Evolutionary conservation across 2,797 vertebrate species (phyloP).

Genomic region (Sciurus carolinensis): DNA sequence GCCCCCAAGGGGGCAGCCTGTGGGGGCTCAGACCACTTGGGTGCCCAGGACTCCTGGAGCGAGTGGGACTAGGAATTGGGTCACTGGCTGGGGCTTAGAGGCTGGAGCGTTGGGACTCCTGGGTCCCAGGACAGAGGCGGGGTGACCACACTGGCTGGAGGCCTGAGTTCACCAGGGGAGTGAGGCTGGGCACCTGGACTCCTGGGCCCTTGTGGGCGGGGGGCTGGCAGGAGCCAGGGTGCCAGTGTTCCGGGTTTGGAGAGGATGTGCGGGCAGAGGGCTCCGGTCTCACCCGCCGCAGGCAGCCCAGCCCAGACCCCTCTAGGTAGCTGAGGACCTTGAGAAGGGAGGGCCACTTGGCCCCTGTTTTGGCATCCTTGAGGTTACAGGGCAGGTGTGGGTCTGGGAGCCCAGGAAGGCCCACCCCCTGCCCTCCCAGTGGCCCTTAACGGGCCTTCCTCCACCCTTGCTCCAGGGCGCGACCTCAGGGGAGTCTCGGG

Average conservation of each 20-base stretch:
- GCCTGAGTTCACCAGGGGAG: not conserved
- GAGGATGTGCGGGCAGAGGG: too few relatives aligned
- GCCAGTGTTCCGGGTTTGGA: not conserved
- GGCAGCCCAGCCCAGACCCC: not conserved
- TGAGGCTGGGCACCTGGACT: not conserved
- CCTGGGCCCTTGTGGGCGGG: not conserved
- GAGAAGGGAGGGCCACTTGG: not conserved
- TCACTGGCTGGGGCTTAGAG: not conserved
- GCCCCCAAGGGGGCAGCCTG: not conserved
- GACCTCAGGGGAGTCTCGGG: not conserved
- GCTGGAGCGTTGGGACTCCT: not conserved
- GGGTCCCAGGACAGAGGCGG: not conserved
- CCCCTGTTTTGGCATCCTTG: not conserved
- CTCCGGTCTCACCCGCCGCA: too few relatives aligned
- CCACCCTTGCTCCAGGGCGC: not conserved
- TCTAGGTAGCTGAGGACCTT: not conserved
- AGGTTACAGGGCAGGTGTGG: rapidly evolving
- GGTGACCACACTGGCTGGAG: not conserved
- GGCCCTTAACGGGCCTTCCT: not conserved
- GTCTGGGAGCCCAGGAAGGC: not conserved
- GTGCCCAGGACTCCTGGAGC: not conserved
- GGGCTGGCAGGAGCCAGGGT: too few relatives aligned
- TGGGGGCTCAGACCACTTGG: not conserved
- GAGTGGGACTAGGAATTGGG: not conserved
- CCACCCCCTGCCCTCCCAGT: not conserved